These are phyloP conservation scores for Pogonus chalceus DNA, from an alignment of 1,140 invertebrate species.

Conservation along the genomic window DNA sequence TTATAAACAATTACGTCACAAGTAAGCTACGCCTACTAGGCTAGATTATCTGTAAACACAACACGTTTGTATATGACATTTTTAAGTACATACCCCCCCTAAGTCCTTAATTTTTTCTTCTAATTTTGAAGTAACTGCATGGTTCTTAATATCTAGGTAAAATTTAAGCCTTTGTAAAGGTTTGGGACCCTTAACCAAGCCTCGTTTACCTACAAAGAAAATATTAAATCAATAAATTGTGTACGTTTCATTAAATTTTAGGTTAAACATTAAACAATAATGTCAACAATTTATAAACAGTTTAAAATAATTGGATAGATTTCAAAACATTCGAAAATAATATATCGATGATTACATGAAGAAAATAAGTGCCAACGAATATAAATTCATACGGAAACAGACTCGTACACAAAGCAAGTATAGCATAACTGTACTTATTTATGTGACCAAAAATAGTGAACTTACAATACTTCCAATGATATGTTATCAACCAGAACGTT, in stretches of 20 bases:
- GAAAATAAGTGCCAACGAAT: not conserved
- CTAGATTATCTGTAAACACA: not conserved
- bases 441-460: no score
- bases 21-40: not conserved
- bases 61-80: conserved; percentile 9
- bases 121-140: conserved; percentile 46
- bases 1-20: not conserved
- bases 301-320: not conserved
- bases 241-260: no score
- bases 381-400: not conserved
- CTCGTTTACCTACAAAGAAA: conserved; percentile 13
- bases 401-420: no score
- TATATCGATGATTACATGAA: not conserved
- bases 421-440: no score
- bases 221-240: no score
- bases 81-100: conserved; percentile 47
- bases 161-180: conserved; percentile 50
- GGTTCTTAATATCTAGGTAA: conserved; percentile 60
- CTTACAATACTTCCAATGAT: no score
- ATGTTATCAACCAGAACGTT: no score
- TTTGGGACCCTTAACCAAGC: conserved; percentile 38
- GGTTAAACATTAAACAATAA: no score
- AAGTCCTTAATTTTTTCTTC: conserved; percentile 53
- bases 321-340: not conserved
- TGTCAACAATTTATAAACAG: not conserved